These are phyloP conservation scores for Astreopora myriophthalma DNA, from an alignment of 64 coral and sea anemone genomes.

Conservation along the genomic window DNA sequence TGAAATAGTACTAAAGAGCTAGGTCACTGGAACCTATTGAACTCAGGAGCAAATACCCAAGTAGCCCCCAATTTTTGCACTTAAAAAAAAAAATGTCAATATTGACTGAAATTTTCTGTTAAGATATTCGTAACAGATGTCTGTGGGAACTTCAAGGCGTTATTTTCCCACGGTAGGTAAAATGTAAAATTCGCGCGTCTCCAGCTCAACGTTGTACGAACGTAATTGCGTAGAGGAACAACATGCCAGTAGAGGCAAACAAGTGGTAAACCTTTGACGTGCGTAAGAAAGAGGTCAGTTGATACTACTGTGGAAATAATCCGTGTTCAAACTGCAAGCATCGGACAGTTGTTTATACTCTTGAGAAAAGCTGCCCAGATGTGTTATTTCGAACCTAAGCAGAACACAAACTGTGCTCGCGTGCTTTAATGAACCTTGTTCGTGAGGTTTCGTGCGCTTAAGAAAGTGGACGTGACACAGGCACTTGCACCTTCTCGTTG, in stretches of 20 bases:
- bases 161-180: slow-evolving; percentile 29
- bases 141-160: slow-evolving; percentile 32
- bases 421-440: background rate
- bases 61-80: slow-evolving; percentile 19
- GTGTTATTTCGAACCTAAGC: background rate
- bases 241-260: background rate
- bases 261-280: background rate
- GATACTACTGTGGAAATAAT: slow-evolving; percentile 1
- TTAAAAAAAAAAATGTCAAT: slow-evolving; percentile 29
- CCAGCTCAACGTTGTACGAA: background rate
- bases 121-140: background rate
- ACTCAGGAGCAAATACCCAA: background rate
- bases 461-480: background rate
- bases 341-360: slow-evolving; percentile 3
- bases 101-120: slow-evolving; percentile 12
- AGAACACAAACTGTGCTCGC: background rate
- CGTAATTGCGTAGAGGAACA: background rate
- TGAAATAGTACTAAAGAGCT: slow-evolving; percentile 1
- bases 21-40: background rate
- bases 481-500: background rate
- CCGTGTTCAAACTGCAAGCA: background rate
- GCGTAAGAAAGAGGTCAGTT: slow-evolving; percentile 5
- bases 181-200: background rate
- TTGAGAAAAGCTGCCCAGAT: background rate
- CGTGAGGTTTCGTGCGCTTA: background rate